Conservation (phyloP, 2,888 invertebrate genomes). For the Phaedon cochleariae region DNA sequence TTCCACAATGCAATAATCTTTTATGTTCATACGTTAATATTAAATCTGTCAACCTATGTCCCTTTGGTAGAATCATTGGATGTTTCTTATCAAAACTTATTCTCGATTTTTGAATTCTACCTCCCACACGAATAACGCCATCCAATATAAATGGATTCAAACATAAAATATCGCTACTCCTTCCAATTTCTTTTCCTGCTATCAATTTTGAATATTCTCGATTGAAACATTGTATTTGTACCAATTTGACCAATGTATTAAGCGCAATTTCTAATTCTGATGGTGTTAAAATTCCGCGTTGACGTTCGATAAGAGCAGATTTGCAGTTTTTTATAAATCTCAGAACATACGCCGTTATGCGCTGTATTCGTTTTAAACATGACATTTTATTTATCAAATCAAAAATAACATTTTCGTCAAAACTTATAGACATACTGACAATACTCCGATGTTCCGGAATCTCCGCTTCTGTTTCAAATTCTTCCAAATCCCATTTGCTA, state of each 20-base stretch:
- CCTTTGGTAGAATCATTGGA: slow-evolving; percentile 25
- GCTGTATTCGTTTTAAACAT: too few relatives aligned
- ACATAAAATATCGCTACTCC: slow-evolving; percentile 15
- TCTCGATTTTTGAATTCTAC: slow-evolving; percentile 22
- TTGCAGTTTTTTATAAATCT: too few relatives aligned
- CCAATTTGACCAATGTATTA: slow-evolving; percentile 7
- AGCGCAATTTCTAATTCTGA: slow-evolving; percentile 13
- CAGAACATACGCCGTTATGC: too few relatives aligned
- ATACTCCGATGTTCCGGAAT: background rate
- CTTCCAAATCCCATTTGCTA: background rate
- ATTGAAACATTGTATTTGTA: slow-evolving; percentile 18
- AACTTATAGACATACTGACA: too few relatives aligned
- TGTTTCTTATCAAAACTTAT: slow-evolving; percentile 17
- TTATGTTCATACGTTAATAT: slow-evolving; percentile 33
- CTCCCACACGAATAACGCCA: too few relatives aligned
- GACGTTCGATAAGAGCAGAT: too few relatives aligned
- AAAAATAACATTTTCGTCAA: too few relatives aligned
- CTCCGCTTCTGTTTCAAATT: background rate
- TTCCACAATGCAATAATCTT: slow-evolving; percentile 32
- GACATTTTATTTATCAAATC: too few relatives aligned
- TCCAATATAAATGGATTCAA: slow-evolving; percentile 23
- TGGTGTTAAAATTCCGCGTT: background rate
- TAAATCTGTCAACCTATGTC: slow-evolving; percentile 30
- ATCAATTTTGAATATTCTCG: slow-evolving; percentile 13
- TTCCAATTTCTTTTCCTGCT: background rate